Conservation (phyloP, 1,140 invertebrate genomes). For the Platorchestia sp. region DNA sequence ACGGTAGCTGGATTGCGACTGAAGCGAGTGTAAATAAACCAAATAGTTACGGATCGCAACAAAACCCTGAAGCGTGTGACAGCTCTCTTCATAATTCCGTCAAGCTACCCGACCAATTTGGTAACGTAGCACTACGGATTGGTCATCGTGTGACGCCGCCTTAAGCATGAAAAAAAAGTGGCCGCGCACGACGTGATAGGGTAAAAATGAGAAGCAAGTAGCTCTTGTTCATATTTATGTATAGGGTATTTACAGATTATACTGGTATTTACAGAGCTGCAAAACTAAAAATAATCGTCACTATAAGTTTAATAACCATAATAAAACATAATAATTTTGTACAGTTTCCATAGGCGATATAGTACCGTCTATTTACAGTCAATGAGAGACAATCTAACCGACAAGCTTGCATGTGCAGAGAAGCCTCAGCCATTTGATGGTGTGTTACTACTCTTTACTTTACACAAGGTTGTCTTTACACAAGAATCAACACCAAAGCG, state of each 20-base stretch:
- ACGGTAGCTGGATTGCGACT: too few species aligned
- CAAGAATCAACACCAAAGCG: background rate
- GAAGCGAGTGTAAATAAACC: too few species aligned
- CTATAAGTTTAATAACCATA: constrained; percentile 47
- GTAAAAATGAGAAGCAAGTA: background rate
- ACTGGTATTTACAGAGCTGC: constrained; percentile 49
- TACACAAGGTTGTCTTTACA: background rate
- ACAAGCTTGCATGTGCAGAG: background rate
- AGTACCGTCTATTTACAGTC: constrained; percentile 34
- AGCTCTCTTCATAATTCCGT: too few species aligned
- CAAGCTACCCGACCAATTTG: too few species aligned
- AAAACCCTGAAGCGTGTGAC: too few species aligned
- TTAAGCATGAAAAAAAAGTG: background rate
- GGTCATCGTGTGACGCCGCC: too few species aligned
- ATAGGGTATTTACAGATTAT: constrained; percentile 52
- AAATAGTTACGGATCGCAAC: too few species aligned
- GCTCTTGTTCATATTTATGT: constrained; percentile 52
- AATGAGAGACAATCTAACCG: background rate
- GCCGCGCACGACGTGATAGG: background rate
- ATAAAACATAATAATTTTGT: constrained; percentile 55
- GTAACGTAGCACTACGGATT: too few species aligned
- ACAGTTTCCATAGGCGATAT: constrained; percentile 25
- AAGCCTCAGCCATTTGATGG: background rate
- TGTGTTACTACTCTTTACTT: background rate
- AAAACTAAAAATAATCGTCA: constrained; percentile 46